Conservation (phyloP, 2,888 invertebrate genomes). For the Creontiades dilutus region DNA sequence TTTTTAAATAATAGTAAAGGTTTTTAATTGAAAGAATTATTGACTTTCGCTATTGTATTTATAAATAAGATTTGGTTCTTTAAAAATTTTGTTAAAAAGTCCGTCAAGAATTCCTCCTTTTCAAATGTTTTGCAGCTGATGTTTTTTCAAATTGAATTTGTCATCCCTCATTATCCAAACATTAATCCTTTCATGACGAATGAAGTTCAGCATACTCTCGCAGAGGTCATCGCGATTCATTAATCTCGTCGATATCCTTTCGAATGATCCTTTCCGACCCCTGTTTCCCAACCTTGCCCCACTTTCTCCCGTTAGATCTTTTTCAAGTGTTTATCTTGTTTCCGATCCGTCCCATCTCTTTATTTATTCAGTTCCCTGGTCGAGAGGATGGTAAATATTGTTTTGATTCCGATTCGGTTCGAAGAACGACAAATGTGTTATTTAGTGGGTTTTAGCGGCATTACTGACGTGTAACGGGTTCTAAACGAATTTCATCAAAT, state of each 20-base stretch:
- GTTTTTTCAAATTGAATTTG: neutral
- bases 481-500: too few species aligned
- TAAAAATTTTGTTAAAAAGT: too few species aligned
- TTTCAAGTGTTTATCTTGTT: neutral
- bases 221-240: slow-evolving; percentile 5
- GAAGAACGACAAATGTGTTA: neutral
- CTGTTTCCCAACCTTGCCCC: neutral
- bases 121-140: neutral
- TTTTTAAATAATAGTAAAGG: too few species aligned
- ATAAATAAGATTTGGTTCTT: too few species aligned
- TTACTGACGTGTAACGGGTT: too few species aligned
- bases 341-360: neutral
- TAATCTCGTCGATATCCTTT: neutral
- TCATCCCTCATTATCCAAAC: neutral
- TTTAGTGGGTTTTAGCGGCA: neutral
- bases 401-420: neutral
- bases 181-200: slow-evolving; percentile 6
- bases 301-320: neutral
- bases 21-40: too few species aligned
- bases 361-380: neutral
- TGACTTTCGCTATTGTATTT: too few species aligned
- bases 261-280: neutral
- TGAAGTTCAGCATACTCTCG: neutral
- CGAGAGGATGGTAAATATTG: neutral
- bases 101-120: neutral